Percentiles rank a stretch among this genome's conserved stretches.
Evolutionary conservation across 1,140 invertebrate species (phyloP).

Genomic region (Phocides pigmalion): DNA sequence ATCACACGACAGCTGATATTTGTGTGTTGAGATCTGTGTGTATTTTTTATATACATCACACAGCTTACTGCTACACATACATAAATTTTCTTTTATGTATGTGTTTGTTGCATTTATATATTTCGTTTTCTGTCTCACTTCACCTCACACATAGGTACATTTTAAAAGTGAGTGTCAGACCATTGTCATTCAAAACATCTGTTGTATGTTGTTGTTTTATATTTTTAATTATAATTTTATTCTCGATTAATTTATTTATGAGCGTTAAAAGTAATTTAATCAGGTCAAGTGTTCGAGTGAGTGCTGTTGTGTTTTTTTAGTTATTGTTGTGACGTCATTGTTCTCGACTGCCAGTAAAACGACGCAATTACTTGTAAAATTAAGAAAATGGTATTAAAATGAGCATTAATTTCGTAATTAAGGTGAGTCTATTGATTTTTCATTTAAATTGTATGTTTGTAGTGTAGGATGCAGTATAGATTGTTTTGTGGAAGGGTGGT

Average conservation of each 20-base stretch:
- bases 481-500: conserved; percentile 34
- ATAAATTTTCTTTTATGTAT: not conserved
- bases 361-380: conserved; percentile 80
- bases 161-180: conserved; percentile 52
- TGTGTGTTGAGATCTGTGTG: conserved; percentile 7
- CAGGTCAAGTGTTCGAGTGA: conserved; percentile 52
- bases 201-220: conserved; percentile 74
- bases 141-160: conserved; percentile 50
- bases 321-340: conserved; percentile 79
- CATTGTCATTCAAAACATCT: conserved; percentile 80
- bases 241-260: conserved; percentile 59
- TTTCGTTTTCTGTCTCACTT: conserved; percentile 5
- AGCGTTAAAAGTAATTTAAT: conserved; percentile 45
- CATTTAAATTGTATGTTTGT: conserved; percentile 8
- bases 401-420: conserved; percentile 76
- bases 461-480: conserved; percentile 21
- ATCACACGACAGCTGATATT: not conserved
- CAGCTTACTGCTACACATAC: not conserved
- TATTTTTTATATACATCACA: conserved; percentile 14
- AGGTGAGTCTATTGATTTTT: conserved; percentile 57
- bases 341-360: conserved; percentile 81
- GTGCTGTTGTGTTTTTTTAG: conserved; percentile 62
- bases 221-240: conserved; percentile 72
- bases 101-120: conserved; percentile 22
- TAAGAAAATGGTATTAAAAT: conserved; percentile 80